phyloP scores from a whole-genome alignment of 35 echinoderm and acorn worm species.

The Ophioderma brevispina region DNA sequence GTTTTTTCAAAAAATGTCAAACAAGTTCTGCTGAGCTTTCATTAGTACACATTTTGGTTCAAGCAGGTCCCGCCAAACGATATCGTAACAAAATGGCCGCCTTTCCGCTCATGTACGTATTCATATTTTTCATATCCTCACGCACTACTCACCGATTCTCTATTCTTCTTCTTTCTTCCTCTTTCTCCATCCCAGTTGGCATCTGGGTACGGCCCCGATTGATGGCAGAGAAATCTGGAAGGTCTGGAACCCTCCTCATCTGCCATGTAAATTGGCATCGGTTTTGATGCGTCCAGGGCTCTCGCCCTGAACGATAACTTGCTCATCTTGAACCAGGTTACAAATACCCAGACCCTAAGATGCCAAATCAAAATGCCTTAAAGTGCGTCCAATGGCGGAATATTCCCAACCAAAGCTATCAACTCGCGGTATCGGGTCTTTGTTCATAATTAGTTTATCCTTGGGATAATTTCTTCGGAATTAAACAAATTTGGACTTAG shows the following conservation, averaged over 20 bases:
- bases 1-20: no score
- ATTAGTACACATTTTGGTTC: neutral
- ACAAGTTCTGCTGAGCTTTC: no score
- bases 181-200: slow-evolving; percentile 99
- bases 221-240: slow-evolving; percentile 98
- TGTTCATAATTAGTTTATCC: no score
- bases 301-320: slow-evolving; percentile 98
- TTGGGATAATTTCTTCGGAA: no score
- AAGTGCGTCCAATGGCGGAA: slow-evolving; percentile 60
- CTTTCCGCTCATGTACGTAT: slow-evolving; percentile 60
- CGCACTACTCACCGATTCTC: slow-evolving; percentile 95
- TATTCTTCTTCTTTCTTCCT: no score
- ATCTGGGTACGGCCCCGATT: slow-evolving; percentile 98
- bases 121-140: slow-evolving; percentile 72
- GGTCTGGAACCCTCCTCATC: slow-evolving; percentile 97
- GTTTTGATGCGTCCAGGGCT: slow-evolving; percentile 95
- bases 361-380: slow-evolving; percentile 78
- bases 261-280: slow-evolving; percentile 93
- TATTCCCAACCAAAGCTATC: slow-evolving; percentile 68
- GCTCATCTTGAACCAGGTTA: slow-evolving; percentile 89
- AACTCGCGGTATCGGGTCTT: no score
- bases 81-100: slow-evolving; percentile 91
- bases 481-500: no score
- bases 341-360: slow-evolving; percentile 54
- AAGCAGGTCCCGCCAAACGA: slow-evolving; percentile 14